phyloP scores from a whole-genome alignment of 2,113 vertebrate genomes.

The Cyprinus carpio region DNA sequence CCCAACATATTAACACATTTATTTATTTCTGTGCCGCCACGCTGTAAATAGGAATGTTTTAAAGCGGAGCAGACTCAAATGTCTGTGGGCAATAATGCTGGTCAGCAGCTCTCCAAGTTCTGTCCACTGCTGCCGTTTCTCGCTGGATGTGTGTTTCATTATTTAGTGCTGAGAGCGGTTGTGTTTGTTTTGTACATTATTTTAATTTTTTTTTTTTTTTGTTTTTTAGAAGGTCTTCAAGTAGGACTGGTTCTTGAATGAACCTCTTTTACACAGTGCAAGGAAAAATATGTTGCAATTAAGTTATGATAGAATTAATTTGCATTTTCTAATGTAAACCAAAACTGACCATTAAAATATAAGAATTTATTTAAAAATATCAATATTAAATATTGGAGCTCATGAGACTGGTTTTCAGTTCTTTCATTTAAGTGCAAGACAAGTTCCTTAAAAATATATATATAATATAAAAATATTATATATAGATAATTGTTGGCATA shows the following conservation, averaged over 20 bases:
- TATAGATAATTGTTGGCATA: too few species aligned
- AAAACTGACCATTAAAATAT: too few species aligned
- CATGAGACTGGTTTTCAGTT: too few species aligned
- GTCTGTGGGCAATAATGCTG: conserved; percentile 53
- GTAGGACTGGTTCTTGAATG: not conserved
- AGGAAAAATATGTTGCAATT: not conserved
- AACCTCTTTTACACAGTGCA: not conserved
- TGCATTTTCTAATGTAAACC: not conserved
- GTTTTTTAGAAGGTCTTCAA: not conserved
- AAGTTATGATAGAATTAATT: too few species aligned
- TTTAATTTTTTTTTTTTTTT: not conserved
- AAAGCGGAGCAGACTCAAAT: conserved; percentile 44
- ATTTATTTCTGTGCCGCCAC: conserved; percentile 59
- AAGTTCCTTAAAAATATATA: too few species aligned
- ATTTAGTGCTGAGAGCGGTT: conserved; percentile 35
- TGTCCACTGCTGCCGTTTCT: conserved; percentile 34
- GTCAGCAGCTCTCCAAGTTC: conserved; percentile 47
- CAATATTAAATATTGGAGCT: too few species aligned
- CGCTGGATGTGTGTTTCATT: conserved; percentile 38
- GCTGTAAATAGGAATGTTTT: conserved; percentile 61
- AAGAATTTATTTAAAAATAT: too few species aligned
- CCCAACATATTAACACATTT: conserved; percentile 61
- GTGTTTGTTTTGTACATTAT: conserved; percentile 1
- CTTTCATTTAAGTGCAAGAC: too few species aligned
- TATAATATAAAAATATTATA: too few species aligned